Percentiles rank a stretch among this genome's conserved stretches.
Evolutionary conservation across 2,113 vertebrate species (phyloP).

Genomic region (Corythoichthys haematopterus): DNA sequence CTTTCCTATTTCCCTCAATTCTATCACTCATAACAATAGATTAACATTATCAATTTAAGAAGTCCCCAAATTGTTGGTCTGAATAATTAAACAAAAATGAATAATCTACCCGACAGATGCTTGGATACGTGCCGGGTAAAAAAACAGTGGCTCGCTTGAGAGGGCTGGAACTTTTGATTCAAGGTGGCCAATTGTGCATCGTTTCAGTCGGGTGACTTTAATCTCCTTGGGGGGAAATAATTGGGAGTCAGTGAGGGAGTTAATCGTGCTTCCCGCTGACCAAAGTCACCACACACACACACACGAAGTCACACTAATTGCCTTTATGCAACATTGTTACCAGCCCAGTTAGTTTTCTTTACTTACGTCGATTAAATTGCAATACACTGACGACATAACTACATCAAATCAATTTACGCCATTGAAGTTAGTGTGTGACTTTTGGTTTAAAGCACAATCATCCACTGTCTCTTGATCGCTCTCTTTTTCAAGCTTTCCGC

Average conservation of each 20-base stretch:
- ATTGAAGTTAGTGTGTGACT: too few species aligned
- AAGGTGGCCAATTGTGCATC: not conserved
- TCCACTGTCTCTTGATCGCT: slow-evolving; percentile 17
- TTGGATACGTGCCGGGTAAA: not conserved
- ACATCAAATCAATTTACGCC: too few species aligned
- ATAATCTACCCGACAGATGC: not conserved
- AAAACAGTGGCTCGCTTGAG: not conserved
- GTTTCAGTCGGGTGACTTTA: slow-evolving; percentile 2
- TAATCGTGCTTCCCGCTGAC: slow-evolving; percentile 2
- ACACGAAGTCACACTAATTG: not conserved
- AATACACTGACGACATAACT: too few species aligned
- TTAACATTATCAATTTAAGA: not conserved
- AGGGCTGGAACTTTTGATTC: not conserved
- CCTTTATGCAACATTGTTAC: not conserved
- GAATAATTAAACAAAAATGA: not conserved
- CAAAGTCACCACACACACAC: slow-evolving; percentile 1
- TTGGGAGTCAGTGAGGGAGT: slow-evolving; percentile 3
- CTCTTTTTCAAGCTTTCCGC: not conserved
- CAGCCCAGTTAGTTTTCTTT: not conserved
- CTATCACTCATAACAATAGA: not conserved
- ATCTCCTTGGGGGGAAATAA: not conserved
- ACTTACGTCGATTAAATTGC: not conserved
- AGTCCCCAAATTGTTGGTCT: not conserved
- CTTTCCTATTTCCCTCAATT: not conserved
- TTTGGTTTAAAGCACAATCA: not conserved